Conservation (phyloP, 2,113 vertebrate genomes). For the Phrynosoma blainvillii region DNA sequence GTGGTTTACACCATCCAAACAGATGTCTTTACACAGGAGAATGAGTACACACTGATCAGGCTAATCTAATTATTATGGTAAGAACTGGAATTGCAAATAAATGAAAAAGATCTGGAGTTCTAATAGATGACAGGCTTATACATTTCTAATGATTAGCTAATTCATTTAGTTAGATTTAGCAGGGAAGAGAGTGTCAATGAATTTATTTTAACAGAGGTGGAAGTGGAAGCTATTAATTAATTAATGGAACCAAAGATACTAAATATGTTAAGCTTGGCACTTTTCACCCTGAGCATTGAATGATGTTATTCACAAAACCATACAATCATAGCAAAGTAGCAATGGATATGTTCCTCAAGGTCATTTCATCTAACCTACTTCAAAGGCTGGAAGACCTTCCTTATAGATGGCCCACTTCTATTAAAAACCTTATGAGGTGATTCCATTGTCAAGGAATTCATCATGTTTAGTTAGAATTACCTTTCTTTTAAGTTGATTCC, state of each 20-base stretch:
- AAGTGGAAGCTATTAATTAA: not conserved
- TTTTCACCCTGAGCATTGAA: not conserved
- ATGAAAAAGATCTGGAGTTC: slow-evolving; percentile 17
- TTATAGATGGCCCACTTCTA: no score
- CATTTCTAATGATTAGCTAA: slow-evolving; percentile 18
- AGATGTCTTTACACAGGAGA: not conserved
- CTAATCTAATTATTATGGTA: slow-evolving; percentile 31
- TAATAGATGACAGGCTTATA: slow-evolving; percentile 4
- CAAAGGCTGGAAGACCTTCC: no score
- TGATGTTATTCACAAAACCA: not conserved
- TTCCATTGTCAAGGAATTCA: no score
- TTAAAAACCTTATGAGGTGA: no score
- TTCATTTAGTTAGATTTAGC: slow-evolving; percentile 4
- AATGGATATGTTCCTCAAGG: no score
- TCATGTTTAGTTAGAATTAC: no score
- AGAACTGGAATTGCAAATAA: slow-evolving; percentile 8
- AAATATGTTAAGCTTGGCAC: not conserved
- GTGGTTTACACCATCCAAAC: not conserved
- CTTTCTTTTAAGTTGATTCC: no score
- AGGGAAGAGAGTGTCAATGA: not conserved
- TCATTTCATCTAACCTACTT: no score
- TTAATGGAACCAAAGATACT: not conserved
- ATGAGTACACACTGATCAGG: slow-evolving; percentile 1
- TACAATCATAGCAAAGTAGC: no score
- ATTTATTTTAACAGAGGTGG: not conserved